Percentiles rank a stretch among this genome's conserved stretches.
Conservation (phyloP, 2,797 vertebrate genomes). For the Micromesistius poutassou region DNA sequence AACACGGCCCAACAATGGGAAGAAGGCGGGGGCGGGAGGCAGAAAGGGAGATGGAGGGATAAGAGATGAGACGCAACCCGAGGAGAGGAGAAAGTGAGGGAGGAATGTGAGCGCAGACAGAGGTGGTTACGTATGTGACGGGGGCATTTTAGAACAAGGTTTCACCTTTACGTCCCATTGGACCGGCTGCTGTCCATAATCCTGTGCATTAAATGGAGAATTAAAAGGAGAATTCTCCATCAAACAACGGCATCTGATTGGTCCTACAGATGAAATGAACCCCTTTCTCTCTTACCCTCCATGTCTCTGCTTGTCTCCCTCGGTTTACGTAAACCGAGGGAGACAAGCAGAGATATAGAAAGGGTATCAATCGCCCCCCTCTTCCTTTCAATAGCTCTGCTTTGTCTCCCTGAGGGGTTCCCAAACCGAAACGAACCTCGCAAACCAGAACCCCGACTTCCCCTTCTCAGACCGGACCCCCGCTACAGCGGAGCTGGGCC, state of each 20-base stretch:
- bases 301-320: too few relatives aligned
- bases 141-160: neutral
- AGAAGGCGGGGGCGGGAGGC: constrained; percentile 3
- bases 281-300: neutral
- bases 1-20: neutral
- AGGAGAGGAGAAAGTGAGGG: neutral
- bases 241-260: neutral
- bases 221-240: neutral
- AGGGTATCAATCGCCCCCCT: too few relatives aligned
- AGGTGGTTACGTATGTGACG: neutral
- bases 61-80: neutral
- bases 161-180: neutral
- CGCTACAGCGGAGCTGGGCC: neutral
- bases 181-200: neutral
- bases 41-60: constrained; percentile 6
- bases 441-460: neutral
- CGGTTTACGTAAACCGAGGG: too few relatives aligned
- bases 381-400: too few relatives aligned
- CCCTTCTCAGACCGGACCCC: neutral
- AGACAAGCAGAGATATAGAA: too few relatives aligned
- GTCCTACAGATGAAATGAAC: neutral
- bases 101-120: neutral
- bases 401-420: too few relatives aligned
- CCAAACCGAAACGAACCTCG: neutral
- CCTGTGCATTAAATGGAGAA: neutral